Percentiles rank a stretch among this genome's conserved stretches.
These are phyloP conservation scores for Coleophora deauratella DNA, from an alignment of 2,888 invertebrate genomes.

Conservation along the genomic window DNA sequence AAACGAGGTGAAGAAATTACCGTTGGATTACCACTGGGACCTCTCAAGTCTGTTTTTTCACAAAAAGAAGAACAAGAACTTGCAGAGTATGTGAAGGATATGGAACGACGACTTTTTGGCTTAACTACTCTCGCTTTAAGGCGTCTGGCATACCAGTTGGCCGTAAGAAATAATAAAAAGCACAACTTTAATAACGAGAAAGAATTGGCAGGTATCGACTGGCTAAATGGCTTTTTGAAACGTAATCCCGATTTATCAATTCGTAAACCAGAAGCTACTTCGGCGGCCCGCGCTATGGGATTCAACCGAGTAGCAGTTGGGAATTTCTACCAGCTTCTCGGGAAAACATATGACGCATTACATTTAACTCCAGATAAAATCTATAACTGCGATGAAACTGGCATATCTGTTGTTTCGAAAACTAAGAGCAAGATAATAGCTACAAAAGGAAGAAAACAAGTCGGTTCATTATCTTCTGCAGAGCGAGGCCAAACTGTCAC, in stretches of 20 bases:
- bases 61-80: conserved; percentile 16
- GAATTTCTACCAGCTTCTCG: not conserved
- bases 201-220: conserved; percentile 15
- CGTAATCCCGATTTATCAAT: conserved; percentile 16
- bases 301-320: not conserved
- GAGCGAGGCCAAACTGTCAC: conserved; percentile 24
- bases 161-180: conserved; percentile 15
- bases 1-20: not conserved
- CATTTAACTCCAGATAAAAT: not conserved
- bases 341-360: not conserved
- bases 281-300: conserved; percentile 16
- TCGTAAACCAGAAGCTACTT: conserved; percentile 17
- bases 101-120: conserved; percentile 19
- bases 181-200: conserved; percentile 17
- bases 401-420: not conserved
- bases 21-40: conserved; percentile 7
- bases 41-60: conserved; percentile 8
- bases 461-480: conserved; percentile 23
- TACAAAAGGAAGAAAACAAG: conserved; percentile 20
- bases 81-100: conserved; percentile 17
- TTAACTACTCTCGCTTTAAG: conserved; percentile 15
- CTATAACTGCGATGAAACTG: not conserved
- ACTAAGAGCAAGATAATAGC: not conserved
- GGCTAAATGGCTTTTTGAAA: conserved; percentile 16
- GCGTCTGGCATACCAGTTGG: conserved; percentile 17